A percentile compares a stretch with the other conserved stretches of the same genome.
phyloP scores from a whole-genome alignment of 2,113 vertebrate species.

The Vicugna pacos region DNA sequence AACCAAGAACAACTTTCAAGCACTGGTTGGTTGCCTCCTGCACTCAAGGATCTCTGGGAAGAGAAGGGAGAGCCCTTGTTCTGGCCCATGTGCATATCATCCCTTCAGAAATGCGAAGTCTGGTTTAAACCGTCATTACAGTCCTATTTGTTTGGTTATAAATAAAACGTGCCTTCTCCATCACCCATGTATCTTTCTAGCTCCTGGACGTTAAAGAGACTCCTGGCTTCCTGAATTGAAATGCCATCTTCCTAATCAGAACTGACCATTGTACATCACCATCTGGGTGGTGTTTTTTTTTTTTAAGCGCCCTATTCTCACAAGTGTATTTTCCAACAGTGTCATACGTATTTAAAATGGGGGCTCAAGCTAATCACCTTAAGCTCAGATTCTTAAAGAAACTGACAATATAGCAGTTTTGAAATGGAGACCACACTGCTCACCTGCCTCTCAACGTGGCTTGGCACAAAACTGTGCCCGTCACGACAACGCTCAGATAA shows the following conservation, averaged over 20 bases:
- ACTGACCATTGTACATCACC: not conserved
- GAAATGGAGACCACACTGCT: not conserved
- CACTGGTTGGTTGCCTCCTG: fast-evolving
- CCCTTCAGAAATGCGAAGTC: not conserved
- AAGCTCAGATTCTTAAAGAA: not conserved
- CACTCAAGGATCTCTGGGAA: not conserved
- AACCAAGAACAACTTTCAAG: not conserved
- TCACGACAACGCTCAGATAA: fast-evolving
- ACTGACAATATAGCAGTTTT: not conserved
- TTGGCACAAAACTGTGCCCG: fast-evolving
- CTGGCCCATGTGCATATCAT: not conserved
- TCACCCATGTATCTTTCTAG: not conserved
- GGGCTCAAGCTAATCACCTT: not conserved
- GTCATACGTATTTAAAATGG: not conserved
- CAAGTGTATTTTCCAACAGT: not conserved
- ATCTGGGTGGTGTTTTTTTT: not conserved
- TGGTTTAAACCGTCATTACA: not conserved
- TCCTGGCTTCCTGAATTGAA: constrained; percentile 13
- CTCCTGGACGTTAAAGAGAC: not conserved
- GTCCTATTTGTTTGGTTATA: not conserved
- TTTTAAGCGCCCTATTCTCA: not conserved
- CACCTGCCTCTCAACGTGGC: not conserved
- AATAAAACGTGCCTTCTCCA: constrained; percentile 17
- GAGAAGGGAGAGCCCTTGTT: fast-evolving
- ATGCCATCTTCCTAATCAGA: constrained; percentile 52